Conservation (phyloP, 2,888 invertebrate species). For the Eupithecia vulgata region DNA sequence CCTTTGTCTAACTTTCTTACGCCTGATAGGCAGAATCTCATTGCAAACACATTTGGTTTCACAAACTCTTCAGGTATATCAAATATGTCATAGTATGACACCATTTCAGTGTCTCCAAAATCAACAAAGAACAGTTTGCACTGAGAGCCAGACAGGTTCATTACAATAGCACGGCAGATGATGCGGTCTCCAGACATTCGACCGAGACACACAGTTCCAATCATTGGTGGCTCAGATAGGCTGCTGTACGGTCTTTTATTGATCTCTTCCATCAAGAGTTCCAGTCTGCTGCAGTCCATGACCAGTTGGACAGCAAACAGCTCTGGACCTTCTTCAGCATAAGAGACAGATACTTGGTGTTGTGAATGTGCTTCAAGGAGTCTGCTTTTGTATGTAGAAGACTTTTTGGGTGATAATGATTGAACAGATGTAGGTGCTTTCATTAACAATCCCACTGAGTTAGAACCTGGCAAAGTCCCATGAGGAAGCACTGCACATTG, state of each 20-base stretch:
- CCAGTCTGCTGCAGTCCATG: conserved; percentile 84
- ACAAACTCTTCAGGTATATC: conserved; percentile 90
- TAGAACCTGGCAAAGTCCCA: conserved; percentile 1
- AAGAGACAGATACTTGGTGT: conserved; percentile 89
- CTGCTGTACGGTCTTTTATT: conserved; percentile 86
- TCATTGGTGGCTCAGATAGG: conserved; percentile 87
- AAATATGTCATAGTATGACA: conserved; percentile 88
- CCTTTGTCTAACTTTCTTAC: conserved; percentile 85
- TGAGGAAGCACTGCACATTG: conserved; percentile 54
- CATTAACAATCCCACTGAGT: conserved; percentile 25
- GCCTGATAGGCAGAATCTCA: conserved; percentile 89
- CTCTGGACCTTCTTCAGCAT: conserved; percentile 91
- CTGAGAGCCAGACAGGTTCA: conserved; percentile 87
- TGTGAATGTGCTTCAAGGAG: conserved; percentile 76
- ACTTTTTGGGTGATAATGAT: conserved; percentile 70
- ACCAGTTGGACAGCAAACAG: conserved; percentile 90
- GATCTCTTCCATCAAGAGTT: conserved; percentile 89
- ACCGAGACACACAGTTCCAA: conserved; percentile 91
- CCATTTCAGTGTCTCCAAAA: conserved; percentile 90
- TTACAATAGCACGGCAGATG: conserved; percentile 90
- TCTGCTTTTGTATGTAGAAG: conserved; percentile 81
- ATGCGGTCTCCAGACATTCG: conserved; percentile 87
- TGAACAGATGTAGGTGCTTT: conserved; percentile 45
- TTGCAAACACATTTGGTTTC: conserved; percentile 89
- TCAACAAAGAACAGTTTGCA: conserved; percentile 92